A percentile compares a stretch with the other conserved stretches of the same genome.
phyloP scores from a whole-genome alignment of 2,888 invertebrate species.

The Synergus gifuensis region DNA sequence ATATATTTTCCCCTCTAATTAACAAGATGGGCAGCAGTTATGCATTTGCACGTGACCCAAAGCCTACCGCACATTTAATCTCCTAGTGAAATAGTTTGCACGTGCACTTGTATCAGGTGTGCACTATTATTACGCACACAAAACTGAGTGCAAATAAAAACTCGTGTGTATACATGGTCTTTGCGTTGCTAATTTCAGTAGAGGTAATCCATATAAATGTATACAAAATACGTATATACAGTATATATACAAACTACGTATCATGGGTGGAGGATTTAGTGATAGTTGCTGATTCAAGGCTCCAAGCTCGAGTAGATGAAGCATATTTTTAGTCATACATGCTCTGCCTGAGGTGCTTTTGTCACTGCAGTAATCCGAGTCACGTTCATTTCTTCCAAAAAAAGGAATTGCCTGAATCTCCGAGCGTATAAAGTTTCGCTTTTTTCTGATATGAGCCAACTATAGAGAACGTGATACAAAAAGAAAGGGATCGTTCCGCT shows the following conservation, averaged over 20 bases:
- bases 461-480: conserved; percentile 13
- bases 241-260: not conserved
- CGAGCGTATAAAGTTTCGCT: not conserved
- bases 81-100: conserved; percentile 6
- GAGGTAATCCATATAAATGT: not conserved
- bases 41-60: conserved; percentile 6
- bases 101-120: not conserved
- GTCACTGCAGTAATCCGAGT: conserved; percentile 2
- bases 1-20: conserved; percentile 13
- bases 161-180: not conserved
- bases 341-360: not conserved
- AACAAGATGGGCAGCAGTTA: not conserved
- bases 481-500: not conserved
- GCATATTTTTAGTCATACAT: not conserved
- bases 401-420: not conserved
- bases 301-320: not conserved
- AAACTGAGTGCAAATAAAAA: conserved; percentile 1
- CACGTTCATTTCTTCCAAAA: conserved; percentile 13
- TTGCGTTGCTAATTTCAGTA: not conserved
- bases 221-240: too few species aligned
- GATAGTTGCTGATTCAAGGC: not conserved
- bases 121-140: not conserved
- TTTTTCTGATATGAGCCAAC: not conserved
- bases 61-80: conserved; percentile 15
- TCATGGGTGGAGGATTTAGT: not conserved